Conservation (phyloP, 2,797 vertebrate genomes). For the Brotula barbata region DNA sequence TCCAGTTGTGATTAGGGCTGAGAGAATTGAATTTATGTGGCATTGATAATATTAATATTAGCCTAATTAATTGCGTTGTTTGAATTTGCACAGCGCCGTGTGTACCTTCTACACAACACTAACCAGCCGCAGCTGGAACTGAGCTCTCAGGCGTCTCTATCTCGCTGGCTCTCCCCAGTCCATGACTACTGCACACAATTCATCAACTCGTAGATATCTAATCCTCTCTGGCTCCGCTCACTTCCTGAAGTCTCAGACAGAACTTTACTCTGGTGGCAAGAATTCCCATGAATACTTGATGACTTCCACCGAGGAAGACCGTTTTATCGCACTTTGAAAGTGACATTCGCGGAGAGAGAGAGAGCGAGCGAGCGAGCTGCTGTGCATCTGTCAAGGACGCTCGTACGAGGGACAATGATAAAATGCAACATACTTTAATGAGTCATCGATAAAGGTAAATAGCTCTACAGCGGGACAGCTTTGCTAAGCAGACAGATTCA, state of each 20-base stretch:
- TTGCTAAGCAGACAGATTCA: constrained; percentile 50
- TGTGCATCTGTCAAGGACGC: constrained; percentile 38
- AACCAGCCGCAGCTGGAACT: constrained; percentile 78
- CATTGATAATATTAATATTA: constrained; percentile 89
- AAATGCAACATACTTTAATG: constrained; percentile 74
- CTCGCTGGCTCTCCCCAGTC: constrained; percentile 71
- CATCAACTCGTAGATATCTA: constrained; percentile 78
- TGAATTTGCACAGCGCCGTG: constrained; percentile 80
- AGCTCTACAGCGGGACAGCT: constrained; percentile 68
- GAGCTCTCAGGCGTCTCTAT: constrained; percentile 78
- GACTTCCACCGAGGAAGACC: constrained; percentile 65
- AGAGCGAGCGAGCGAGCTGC: no score
- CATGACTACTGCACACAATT: constrained; percentile 81
- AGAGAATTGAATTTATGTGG: constrained; percentile 86
- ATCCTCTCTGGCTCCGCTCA: constrained; percentile 76
- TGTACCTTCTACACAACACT: constrained; percentile 82
- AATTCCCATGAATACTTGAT: constrained; percentile 80
- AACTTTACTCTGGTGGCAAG: constrained; percentile 80
- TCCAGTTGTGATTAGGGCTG: constrained; percentile 85
- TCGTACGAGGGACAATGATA: constrained; percentile 50
- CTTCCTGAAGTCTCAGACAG: constrained; percentile 78
- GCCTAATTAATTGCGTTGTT: constrained; percentile 88
- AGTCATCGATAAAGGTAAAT: constrained; percentile 73
- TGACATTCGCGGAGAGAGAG: constrained; percentile 61
- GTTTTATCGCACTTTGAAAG: constrained; percentile 74